phyloP scores from a whole-genome alignment of 2,113 vertebrate genomes.

The Corvus hawaiiensis region DNA sequence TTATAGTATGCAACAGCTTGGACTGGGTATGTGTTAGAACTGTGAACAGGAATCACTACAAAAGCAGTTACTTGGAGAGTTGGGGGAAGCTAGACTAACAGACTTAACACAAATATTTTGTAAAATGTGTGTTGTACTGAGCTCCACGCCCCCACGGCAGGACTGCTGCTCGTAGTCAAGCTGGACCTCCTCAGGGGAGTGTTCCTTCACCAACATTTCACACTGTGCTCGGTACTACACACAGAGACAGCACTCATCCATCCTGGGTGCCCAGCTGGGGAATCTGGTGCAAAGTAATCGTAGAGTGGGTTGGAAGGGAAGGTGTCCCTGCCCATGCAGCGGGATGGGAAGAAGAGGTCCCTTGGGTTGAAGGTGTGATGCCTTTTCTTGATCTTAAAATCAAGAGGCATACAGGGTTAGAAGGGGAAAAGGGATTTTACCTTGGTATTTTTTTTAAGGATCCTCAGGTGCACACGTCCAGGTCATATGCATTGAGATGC shows the following conservation, averaged over 20 bases:
- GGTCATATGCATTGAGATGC: no score
- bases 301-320: background rate
- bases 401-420: no score
- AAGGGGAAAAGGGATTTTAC: no score
- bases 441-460: no score
- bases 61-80: background rate
- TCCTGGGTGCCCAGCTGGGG: background rate
- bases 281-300: background rate
- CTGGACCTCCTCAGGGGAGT: background rate
- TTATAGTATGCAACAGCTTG: conserved; percentile 17
- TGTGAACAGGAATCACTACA: background rate
- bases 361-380: no score
- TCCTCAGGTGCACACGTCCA: no score
- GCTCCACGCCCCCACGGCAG: rapidly evolving
- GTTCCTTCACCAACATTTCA: background rate
- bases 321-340: background rate
- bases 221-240: rapidly evolving
- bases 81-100: background rate
- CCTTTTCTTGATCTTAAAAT: no score
- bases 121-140: background rate
- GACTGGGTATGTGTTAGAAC: background rate
- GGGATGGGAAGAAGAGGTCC: background rate
- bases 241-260: background rate
- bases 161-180: background rate
- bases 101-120: background rate